Conservation (phyloP, 2,113 vertebrate species). For the Pterocles gutturalis region DNA sequence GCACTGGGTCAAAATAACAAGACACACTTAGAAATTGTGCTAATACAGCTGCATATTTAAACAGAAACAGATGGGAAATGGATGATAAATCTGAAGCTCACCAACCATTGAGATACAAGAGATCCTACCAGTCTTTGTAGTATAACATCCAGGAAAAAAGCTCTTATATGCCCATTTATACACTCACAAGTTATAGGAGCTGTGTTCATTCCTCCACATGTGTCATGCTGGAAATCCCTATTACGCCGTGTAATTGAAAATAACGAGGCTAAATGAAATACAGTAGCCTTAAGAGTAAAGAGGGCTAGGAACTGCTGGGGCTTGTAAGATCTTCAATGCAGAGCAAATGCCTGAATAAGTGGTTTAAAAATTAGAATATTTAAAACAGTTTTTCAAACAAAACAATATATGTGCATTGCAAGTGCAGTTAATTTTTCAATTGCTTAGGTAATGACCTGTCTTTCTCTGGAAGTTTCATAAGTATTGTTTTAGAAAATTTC, state of each 20-base stretch:
- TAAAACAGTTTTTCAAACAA: neutral
- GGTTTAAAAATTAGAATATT: neutral
- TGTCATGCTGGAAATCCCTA: neutral
- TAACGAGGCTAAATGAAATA: constrained; percentile 12
- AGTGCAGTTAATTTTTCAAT: neutral
- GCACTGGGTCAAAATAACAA: constrained; percentile 59
- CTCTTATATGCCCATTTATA: neutral
- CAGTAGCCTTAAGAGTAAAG: neutral
- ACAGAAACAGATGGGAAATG: constrained; percentile 40
- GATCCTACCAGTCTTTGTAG: constrained; percentile 14
- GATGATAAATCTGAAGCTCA: constrained; percentile 25
- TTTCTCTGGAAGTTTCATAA: neutral
- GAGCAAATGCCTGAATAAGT: neutral
- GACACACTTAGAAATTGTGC: neutral
- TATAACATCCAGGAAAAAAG: neutral
- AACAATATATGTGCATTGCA: neutral
- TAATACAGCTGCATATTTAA: constrained; percentile 57
- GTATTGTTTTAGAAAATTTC: neutral
- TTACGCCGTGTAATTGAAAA: constrained; percentile 35
- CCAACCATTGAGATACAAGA: neutral
- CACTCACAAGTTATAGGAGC: neutral
- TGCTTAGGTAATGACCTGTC: neutral
- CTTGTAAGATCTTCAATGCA: neutral
- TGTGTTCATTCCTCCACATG: neutral
- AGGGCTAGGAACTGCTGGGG: neutral